These are phyloP conservation scores for Imbricaverruca yamaguchii DNA, from an alignment of 2,888 invertebrate species.

Conservation along the genomic window DNA sequence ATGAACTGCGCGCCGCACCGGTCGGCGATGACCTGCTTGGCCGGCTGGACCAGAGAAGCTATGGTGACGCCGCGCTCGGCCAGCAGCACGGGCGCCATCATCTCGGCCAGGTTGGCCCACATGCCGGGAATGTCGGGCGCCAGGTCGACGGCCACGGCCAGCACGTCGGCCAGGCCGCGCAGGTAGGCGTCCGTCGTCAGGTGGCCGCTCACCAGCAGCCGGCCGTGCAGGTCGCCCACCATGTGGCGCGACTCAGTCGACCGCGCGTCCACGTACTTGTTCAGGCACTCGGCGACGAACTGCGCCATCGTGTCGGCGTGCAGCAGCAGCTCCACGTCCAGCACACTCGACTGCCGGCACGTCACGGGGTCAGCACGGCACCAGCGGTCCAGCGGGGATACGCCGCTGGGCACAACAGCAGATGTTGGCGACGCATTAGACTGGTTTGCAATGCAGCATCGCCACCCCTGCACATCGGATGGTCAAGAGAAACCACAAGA, in stretches of 20 bases:
- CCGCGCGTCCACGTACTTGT: constrained; percentile 1
- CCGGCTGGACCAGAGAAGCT: not conserved
- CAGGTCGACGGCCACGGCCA: not conserved
- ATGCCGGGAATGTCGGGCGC: not conserved
- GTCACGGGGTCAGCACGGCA: no score
- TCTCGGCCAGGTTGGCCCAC: constrained; percentile 15
- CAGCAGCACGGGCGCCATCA: constrained; percentile 4
- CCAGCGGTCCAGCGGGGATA: no score
- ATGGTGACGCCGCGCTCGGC: not conserved
- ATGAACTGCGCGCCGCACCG: not conserved
- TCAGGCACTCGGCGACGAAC: not conserved
- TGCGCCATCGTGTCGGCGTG: not conserved
- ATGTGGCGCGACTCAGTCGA: not conserved
- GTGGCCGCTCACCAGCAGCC: not conserved
- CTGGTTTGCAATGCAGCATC: no score
- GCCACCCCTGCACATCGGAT: no score
- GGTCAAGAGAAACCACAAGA: no score
- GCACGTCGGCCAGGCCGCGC: not conserved
- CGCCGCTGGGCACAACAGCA: no score
- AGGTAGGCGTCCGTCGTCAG: not conserved
- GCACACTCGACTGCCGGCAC: not conserved
- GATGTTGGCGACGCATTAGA: no score
- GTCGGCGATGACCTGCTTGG: not conserved
- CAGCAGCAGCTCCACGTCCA: constrained; percentile 5
- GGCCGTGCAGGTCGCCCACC: constrained; percentile 3